Base-by-base conservation (phyloP, 1,140 invertebrate genomes). In the Drosophila nebulosa region DNA sequence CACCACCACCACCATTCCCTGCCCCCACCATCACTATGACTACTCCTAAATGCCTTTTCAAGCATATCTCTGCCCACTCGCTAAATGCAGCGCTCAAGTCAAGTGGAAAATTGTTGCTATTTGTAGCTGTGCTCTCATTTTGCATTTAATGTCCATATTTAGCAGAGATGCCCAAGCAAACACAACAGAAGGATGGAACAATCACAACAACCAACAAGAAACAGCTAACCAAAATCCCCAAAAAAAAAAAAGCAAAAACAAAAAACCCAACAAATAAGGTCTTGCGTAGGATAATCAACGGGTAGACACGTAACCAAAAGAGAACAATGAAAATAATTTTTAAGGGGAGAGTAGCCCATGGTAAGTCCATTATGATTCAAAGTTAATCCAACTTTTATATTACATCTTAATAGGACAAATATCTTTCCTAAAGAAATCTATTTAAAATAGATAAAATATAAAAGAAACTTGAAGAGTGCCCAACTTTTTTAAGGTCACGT, bases 41-140 rank as follows among this genome's bases (percentile, higher is more conserved):
- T 46, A 46, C 39, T 46, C 39, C 72, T 72, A 74, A 73, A 75
- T 85, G 68, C 74, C 67, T 81, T 71, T 61, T 51, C 66, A 60
- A 46, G 58, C 69, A 70, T 70, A 46, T 46, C 39, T 46, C 73
- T 76, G 77, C 80, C 80, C 81, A 85, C 76, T 81, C 51, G 50
- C 65, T 58, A 50, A 70, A 66, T 72, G 64, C 71, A 66, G 64
- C 55, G 68, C 76, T 79, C 76, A 85, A 90, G 86, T 90, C 86
- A 90, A 90, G 86, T 90, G 80, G 86, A 90, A 90, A 90, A 90
- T 90, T 83, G 86, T 78, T 76, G 65, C 72, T 78, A 74, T 77
- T 84, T 74, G 68, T 63, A 70, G 81, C 81, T 85, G 39, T 46
- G 84, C 69, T 81, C 81, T 79, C 81, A 86, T 85, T 85, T 85